Percentiles rank a stretch among this genome's conserved stretches.
Conservation (phyloP, 2,888 invertebrate genomes). For the Antheraea yamamai region DNA sequence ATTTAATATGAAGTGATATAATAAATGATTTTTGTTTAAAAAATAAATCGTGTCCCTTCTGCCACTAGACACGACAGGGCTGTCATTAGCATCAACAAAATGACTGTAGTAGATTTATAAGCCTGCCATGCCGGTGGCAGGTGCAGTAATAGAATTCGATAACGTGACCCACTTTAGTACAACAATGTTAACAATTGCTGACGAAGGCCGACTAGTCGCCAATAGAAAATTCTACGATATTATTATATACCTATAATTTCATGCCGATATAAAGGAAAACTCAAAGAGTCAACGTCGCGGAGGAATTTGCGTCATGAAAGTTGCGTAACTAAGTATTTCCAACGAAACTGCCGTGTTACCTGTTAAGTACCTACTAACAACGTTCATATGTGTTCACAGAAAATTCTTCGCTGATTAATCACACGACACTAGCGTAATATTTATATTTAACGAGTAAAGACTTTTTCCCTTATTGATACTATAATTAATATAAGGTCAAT, state of each 20-base stretch:
- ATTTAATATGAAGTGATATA: not conserved
- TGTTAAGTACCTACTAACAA: constrained; percentile 17
- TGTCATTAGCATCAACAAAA: constrained; percentile 38
- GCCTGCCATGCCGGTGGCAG: constrained; percentile 33
- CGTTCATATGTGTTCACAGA: constrained; percentile 13
- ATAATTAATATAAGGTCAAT: too few relatives aligned
- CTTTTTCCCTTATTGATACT: too few relatives aligned
- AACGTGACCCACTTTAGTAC: constrained; percentile 54
- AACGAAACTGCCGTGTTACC: constrained; percentile 19
- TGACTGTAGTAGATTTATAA: constrained; percentile 30
- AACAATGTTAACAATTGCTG: constrained; percentile 13
- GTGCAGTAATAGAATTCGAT: constrained; percentile 44
- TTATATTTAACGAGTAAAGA: not conserved
- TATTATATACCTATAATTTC: not conserved
- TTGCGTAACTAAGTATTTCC: constrained; percentile 26
- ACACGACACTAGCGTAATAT: constrained; percentile 8
- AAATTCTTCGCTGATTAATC: constrained; percentile 22
- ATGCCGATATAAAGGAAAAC: constrained; percentile 16
- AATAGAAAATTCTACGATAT: not conserved
- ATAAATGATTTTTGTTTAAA: not conserved
- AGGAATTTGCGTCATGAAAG: constrained; percentile 23
- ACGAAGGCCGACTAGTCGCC: not conserved
- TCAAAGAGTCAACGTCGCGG: constrained; percentile 17
- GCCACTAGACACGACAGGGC: constrained; percentile 14
- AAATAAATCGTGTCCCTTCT: constrained; percentile 7